Evolutionary conservation across 2,113 vertebrate species (phyloP).

Genomic region (Thryonomys swinderianus): DNA sequence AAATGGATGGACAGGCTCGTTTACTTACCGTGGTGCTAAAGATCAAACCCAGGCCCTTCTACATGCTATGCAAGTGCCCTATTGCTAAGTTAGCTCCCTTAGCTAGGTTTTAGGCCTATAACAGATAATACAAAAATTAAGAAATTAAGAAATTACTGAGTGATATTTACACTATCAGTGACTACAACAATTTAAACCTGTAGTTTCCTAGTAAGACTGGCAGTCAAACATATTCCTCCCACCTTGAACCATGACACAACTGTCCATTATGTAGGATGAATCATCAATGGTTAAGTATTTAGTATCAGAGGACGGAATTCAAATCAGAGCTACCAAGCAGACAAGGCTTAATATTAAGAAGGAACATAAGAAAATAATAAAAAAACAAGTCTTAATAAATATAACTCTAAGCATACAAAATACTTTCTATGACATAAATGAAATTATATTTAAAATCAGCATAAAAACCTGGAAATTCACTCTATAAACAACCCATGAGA

Average conservation of each 20-base stretch:
- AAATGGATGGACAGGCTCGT: not conserved
- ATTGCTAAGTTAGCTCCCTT: not conserved
- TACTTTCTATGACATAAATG: slow-evolving; percentile 1
- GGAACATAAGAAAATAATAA: not conserved
- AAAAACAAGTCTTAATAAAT: slow-evolving; percentile 22
- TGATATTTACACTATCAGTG: not conserved
- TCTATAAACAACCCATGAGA: not conserved
- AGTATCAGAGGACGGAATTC: not conserved
- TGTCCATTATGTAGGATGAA: not conserved
- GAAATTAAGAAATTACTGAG: not conserved
- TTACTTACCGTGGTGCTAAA: not conserved
- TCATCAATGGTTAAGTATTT: not conserved
- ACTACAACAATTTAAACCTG: not conserved
- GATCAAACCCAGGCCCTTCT: too few relatives aligned
- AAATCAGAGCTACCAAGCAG: not conserved
- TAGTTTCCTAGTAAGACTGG: not conserved
- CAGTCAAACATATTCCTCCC: not conserved
- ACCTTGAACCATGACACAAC: not conserved
- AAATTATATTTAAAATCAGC: slow-evolving; percentile 13
- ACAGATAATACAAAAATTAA: not conserved
- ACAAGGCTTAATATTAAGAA: not conserved
- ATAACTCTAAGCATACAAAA: not conserved
- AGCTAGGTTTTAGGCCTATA: not conserved
- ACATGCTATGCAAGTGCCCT: not conserved
- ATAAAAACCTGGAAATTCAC: not conserved